Evolutionary conservation across 2,113 vertebrate genomes (phyloP), one percentile per base, ranked within the genome.

Genomic region (Halichoeres trimaculatus): DNA sequence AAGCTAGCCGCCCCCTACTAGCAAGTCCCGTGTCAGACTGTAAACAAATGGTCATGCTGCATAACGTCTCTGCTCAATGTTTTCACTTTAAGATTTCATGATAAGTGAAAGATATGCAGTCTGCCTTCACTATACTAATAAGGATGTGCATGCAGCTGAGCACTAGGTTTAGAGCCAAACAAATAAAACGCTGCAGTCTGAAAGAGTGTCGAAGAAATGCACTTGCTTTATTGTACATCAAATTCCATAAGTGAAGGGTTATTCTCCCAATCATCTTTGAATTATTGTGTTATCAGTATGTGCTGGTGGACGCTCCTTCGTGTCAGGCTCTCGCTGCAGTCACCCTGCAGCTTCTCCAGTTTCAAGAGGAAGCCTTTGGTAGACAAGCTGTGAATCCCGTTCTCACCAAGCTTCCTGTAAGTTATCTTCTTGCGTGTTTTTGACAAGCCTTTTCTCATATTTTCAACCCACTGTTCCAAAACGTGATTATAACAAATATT

Each of bases 341-440:
- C 65, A 96, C 98, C 76, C 87, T 97, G 45, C 98, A 99, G 91
- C 95, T 99, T 62, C 94, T 98, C 26, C 98, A 99, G 53, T 99
- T 99, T 86, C 98, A 99, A 80, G 98, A 99, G 90, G 97, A 99
- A 89, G 93, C 95, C 43, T 98, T 99, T 85, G 98, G 98, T 30
- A 96, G 95, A 82, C 95, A 96, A 1, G 95, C 96, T 55, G 91
- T 92, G 88, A 96, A 94, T 80, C 95, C 97, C 40, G 92, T 94
- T 79, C 95, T 98, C 85, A 99, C 97, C 59, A 99, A 98, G 90
- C 94, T 99, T 26, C 97, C 97, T 34, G 98, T 98, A 88, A 98
- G 97, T 96, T 0, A 13, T 8, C 55, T 19, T 60, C 8, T 30
- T 26, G 5, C 1, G 17, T 5, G 36, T 43, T 24, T 13, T 47